Percentiles rank a stretch among this genome's conserved stretches.
Evolutionary conservation across 2,113 vertebrate genomes (phyloP).

Genomic region (Thinocorus orbignyianus): DNA sequence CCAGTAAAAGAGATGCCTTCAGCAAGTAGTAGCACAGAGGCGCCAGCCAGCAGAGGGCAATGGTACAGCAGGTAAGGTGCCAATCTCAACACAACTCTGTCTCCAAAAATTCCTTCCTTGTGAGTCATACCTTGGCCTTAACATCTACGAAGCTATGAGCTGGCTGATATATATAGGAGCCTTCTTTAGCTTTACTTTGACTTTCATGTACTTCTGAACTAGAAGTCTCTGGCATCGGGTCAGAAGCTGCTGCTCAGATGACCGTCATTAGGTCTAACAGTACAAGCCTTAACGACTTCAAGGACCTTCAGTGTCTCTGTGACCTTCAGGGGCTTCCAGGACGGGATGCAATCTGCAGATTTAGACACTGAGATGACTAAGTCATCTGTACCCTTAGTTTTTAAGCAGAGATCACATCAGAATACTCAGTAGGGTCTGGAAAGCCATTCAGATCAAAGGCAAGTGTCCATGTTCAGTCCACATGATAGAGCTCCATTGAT

Average conservation of each 20-base stretch:
- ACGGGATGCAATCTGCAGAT: neutral
- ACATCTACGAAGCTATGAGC: neutral
- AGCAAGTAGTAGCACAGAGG: neutral
- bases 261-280: neutral
- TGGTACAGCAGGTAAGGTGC: neutral
- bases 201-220: neutral
- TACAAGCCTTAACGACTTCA: neutral
- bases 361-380: neutral
- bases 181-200: neutral
- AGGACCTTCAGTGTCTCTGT: neutral
- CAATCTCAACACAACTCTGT: neutral
- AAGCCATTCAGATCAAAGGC: neutral
- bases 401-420: neutral
- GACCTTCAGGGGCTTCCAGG: neutral
- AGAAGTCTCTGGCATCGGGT: neutral
- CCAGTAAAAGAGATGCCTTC: neutral
- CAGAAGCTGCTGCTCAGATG: neutral
- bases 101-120: neutral
- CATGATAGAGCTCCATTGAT: neutral
- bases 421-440: neutral
- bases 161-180: neutral
- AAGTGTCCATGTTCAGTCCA: neutral
- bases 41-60: constrained; percentile 54
- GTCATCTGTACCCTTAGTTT: neutral
- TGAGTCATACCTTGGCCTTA: neutral